These are phyloP conservation scores for Ips nitidus DNA, from an alignment of 1,140 invertebrate genomes.

Conservation along the genomic window DNA sequence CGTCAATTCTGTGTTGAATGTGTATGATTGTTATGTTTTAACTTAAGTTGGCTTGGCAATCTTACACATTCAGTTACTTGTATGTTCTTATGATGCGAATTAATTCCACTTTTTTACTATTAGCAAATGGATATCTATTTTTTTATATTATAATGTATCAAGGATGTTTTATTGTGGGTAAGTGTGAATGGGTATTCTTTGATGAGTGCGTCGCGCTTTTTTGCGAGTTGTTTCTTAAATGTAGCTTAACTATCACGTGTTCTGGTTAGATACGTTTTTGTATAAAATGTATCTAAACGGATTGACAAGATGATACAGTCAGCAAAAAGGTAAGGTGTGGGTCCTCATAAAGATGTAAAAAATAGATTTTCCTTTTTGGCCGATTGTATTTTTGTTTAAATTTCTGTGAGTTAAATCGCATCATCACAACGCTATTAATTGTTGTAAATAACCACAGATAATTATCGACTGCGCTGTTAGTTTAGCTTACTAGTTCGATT, in stretches of 20 bases:
- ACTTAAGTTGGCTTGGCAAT: constrained; percentile 2
- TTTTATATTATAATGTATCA: constrained; percentile 38
- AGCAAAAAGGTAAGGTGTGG: not conserved
- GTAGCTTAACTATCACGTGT: not conserved
- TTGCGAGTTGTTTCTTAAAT: constrained; percentile 27
- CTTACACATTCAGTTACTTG: not conserved
- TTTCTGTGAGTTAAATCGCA: constrained; percentile 1
- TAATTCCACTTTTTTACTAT: constrained; percentile 33
- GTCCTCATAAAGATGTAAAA: not conserved
- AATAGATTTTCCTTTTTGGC: not conserved
- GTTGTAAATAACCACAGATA: too few relatives aligned
- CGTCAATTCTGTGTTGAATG: constrained; percentile 6
- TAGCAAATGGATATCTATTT: constrained; percentile 38
- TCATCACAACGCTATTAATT: not conserved
- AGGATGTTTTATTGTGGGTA: constrained; percentile 38
- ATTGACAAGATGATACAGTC: not conserved
- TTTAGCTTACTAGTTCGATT: too few relatives aligned
- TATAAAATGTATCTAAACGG: too few relatives aligned
- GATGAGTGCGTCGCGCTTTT: constrained; percentile 33
- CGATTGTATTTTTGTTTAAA: not conserved
- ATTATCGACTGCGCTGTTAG: too few relatives aligned
- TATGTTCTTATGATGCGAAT: constrained; percentile 9
- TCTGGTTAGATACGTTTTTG: too few relatives aligned
- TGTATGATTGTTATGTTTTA: constrained; percentile 6
- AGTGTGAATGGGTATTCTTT: constrained; percentile 33